Evolutionary conservation across 2,797 vertebrate genomes (phyloP), one percentile per base, ranked within the genome.

Genomic region (Diplodus sargus): DNA sequence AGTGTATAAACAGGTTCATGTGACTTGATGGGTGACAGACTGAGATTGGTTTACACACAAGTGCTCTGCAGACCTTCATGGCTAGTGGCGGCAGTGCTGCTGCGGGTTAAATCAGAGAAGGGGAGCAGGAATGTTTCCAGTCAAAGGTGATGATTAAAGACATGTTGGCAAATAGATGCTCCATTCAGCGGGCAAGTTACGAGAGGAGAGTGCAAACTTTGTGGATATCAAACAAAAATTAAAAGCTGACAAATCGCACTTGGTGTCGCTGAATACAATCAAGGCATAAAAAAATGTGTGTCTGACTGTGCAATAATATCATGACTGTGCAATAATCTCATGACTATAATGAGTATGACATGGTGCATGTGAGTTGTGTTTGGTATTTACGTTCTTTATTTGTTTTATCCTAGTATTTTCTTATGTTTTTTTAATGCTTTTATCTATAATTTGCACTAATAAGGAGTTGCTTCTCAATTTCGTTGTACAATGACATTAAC

Each of bases 1-100:
- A 85, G 86, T 85, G 87, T 85, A 88, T 93, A 90, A 94, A 92
- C 88, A 76, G 90, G 85, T 72, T 89, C 89, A 87, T 88, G 86
- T 84, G 70, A 77, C 87, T 75, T 20, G 70, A 84, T 61, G 84
- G 72, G 79, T 76, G 85, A 81, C 86, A 74, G 85, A 74, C 87
- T 70, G 73, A 78, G 89, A 91, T 94, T 89, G 83, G 90, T 89
- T 94, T 94, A 91, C 93, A 86, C 80, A 60, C 80, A 78, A 74
- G 76, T 74, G 79, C 79, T 80, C 62, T 70, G 28, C 81, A 76
- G 85, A 67, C 63, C 70, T n/a, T 58, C 75, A 4, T 39, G 70
- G 75, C 71, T 52, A 18, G 56, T 72, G 83, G 70, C 64, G 10
- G 67, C 82, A 63, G 79, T 25, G 68, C 59, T 80, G 70, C 78